Base-by-base conservation (phyloP, 2,888 invertebrate species). In the Charanyca ferruginea region DNA sequence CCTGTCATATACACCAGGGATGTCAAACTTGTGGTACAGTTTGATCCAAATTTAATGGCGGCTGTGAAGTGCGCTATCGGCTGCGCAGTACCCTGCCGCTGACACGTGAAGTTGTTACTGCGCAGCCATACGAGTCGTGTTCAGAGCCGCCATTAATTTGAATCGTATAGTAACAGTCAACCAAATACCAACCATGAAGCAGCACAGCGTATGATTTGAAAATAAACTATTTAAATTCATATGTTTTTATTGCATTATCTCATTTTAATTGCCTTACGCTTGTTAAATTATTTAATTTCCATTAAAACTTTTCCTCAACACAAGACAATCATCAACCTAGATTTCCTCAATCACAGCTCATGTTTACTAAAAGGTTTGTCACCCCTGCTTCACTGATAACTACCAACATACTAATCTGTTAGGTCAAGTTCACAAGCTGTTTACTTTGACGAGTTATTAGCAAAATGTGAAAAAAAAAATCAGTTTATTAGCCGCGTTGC, bases 351-450 rank as follows among this genome's bases (percentile, higher is more conserved):
- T n/a, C 16, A 49, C 9, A 16, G n/a, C 13, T 9, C 38, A 55
- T 53, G 44, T 55, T 23, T 25, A 44, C 42, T 28, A 59, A 62
- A 77, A 77, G 48, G 77, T 77, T 75, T 35, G 35, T 51, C 32
- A 72, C 47, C 62, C 41, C 73, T 66, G 62, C n/a, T 20, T 8
- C 16, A 48, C 77, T 79, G 82, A 81, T 84, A 85, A 81, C 72
- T 78, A 23, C 66, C 77, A 66, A 60, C 75, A 41, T 81, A 84
- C 90, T 93, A 94, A 94, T 94, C 93, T 87, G 80, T 83, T 83
- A 84, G 95, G 94, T 95, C 95, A 95, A 95, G 95, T 94, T 93
- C 93, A 94, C 61, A 80, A 77, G 73, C 73, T 91, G 90, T 93
- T 92, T 91, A 91, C 90, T 84, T 78, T 77, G 81, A 74, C 74